Base-by-base conservation (phyloP, 2,113 vertebrate species). In the Spermophilus dauricus region DNA sequence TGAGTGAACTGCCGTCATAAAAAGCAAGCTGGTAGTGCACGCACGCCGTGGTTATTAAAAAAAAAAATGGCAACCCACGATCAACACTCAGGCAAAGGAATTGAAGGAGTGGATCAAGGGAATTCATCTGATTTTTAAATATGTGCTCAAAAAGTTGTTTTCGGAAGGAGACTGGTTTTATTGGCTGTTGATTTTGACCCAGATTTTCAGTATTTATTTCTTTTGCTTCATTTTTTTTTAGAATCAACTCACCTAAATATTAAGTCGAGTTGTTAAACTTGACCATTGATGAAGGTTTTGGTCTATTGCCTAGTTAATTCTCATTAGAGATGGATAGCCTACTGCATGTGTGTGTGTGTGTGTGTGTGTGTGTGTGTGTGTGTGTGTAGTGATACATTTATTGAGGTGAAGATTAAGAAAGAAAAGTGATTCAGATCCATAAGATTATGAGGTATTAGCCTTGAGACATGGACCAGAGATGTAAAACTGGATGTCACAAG, bases 101-200 rank as follows among this genome's bases (percentile, higher is more conserved):
- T 45, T 56, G 37, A 77, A 91, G n/a, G 30, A 34, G 13, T 45
- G 48, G 56, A 69, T 13, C 56, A 86, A 51, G 48, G 18, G 6
- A 76, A 56, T 94, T 76, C 37, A 77, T 63, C 28, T 39, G 9
- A 51, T 56, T 90, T 89, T 92, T 70, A 67, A 26, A 76, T 75
- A 48, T 37, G 77, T 96, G 30, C 22, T 51, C 73, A 94, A 58
- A 86, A 86, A 39, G 77, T 67, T 63, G 24, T 89, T 87, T 58
- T 45, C 42, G 37, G 42, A 56, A 83, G 28, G 76, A 92, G n/a
- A 69, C 11, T 81, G 53, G 32, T 76, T 95, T 95, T 58, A 32
- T 67, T 94, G 80, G 85, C 86, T 53, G 28, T 4, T 92, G 65
- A 91, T 30, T 91, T 90, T 94, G 51, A 28, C 4, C 42, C 3